Evolutionary conservation across 2,888 invertebrate species (phyloP).

Genomic region (Willowsia nigromaculata): DNA sequence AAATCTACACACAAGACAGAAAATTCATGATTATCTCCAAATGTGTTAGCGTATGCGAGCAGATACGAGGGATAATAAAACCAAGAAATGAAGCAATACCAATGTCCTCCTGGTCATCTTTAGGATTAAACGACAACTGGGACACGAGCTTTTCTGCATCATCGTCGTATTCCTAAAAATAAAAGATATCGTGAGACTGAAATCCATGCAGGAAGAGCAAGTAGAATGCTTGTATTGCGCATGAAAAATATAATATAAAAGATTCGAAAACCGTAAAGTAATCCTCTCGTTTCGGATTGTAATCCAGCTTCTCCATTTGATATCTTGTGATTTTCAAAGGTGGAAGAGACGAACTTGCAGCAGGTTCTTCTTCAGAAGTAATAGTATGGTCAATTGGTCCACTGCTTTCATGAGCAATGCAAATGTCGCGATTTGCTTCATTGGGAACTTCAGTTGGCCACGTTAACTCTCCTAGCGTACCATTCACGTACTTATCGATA

Average conservation of each 20-base stretch:
- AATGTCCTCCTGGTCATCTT: conserved; percentile 94
- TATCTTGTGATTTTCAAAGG: conserved; percentile 90
- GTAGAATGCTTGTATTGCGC: background rate
- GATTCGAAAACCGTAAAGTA: conserved; percentile 90
- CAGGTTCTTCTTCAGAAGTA: conserved; percentile 87
- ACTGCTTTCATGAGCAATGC: conserved; percentile 68
- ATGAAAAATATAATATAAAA: too few species aligned
- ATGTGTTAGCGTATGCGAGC: background rate
- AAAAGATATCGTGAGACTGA: background rate
- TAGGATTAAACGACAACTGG: conserved; percentile 88
- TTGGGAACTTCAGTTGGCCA: conserved; percentile 82
- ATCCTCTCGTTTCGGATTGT: conserved; percentile 97
- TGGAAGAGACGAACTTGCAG: conserved; percentile 88
- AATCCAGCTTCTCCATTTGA: conserved; percentile 93
- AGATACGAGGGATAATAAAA: too few species aligned
- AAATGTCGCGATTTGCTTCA: conserved; percentile 55
- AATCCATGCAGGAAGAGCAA: background rate
- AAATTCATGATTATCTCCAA: conserved; percentile 11
- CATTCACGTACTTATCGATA: conserved; percentile 91
- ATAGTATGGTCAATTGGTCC: conserved; percentile 89
- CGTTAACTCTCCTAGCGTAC: conserved; percentile 92
- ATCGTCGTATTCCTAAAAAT: conserved; percentile 90
- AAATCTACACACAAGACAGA: conserved; percentile 81
- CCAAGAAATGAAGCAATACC: conserved; percentile 81
- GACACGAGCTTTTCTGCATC: conserved; percentile 95